Evolutionary conservation across 2,888 invertebrate genomes (phyloP).

Genomic region (Philereme transversata): DNA sequence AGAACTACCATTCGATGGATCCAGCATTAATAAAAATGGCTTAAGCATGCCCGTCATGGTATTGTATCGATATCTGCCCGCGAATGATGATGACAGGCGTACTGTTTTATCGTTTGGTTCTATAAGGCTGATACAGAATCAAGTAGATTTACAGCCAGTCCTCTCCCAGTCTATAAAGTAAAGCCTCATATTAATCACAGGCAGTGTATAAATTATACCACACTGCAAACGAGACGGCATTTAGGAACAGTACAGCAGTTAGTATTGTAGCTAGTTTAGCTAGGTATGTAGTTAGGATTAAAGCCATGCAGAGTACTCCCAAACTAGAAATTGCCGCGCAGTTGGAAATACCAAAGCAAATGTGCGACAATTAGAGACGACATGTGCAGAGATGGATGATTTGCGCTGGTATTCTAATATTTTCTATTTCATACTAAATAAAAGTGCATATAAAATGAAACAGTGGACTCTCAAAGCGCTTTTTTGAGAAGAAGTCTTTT

Average conservation of each 20-base stretch:
- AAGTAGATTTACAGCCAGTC: background rate
- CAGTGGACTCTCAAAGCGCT: no score
- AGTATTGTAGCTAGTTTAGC: background rate
- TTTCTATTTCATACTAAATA: no score
- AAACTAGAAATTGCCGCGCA: background rate
- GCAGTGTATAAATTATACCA: background rate
- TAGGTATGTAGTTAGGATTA: background rate
- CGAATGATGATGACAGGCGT: background rate
- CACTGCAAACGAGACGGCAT: background rate
- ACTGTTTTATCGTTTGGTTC: background rate
- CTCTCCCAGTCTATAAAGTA: background rate
- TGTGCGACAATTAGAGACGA: background rate
- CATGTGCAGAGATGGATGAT: background rate
- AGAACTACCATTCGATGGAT: no score
- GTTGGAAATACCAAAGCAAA: background rate
- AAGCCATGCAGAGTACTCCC: background rate
- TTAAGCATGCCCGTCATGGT: no score
- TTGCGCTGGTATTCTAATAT: background rate
- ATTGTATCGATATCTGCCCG: no score
- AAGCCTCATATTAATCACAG: background rate
- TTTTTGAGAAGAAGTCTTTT: no score
- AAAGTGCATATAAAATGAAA: no score
- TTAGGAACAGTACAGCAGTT: background rate
- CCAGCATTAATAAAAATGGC: no score
- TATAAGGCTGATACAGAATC: background rate